Evolutionary conservation across 1,140 invertebrate genomes (phyloP).

Genomic region (Chrysomallon squamiferum): DNA sequence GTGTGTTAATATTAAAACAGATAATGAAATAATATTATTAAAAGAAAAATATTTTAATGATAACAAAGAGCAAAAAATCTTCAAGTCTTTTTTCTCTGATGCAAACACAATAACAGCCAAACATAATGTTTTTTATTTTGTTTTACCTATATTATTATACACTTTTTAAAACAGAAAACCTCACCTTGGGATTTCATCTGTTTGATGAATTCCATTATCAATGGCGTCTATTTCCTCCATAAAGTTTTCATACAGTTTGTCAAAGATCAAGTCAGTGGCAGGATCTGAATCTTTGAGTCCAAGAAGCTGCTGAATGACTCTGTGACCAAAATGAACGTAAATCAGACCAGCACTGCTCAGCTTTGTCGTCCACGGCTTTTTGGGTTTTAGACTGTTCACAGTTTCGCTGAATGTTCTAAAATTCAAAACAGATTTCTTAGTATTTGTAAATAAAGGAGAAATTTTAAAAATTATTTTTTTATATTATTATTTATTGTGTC

Average conservation of each 20-base stretch:
- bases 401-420: constrained; percentile 74
- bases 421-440: too few species aligned
- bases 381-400: constrained; percentile 68
- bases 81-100: too few species aligned
- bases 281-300: constrained; percentile 36
- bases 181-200: constrained; percentile 74
- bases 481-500: neutral
- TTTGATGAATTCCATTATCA: constrained; percentile 86
- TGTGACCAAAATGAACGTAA: constrained; percentile 88
- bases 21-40: too few species aligned
- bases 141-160: too few species aligned
- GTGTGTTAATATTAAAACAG: too few species aligned
- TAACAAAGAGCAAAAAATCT: too few species aligned
- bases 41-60: too few species aligned
- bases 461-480: neutral
- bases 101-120: too few species aligned
- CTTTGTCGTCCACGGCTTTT: constrained; percentile 71
- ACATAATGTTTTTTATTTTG: too few species aligned
- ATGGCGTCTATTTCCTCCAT: constrained; percentile 95
- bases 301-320: constrained; percentile 72
- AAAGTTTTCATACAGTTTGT: constrained; percentile 87
- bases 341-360: constrained; percentile 95
- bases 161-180: too few species aligned
- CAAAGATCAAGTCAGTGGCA: constrained; percentile 70
- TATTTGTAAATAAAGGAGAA: neutral